A percentile compares a stretch with the other conserved stretches of the same genome.
Conservation (phyloP, 1,140 invertebrate species). For the Pantala flavescens region DNA sequence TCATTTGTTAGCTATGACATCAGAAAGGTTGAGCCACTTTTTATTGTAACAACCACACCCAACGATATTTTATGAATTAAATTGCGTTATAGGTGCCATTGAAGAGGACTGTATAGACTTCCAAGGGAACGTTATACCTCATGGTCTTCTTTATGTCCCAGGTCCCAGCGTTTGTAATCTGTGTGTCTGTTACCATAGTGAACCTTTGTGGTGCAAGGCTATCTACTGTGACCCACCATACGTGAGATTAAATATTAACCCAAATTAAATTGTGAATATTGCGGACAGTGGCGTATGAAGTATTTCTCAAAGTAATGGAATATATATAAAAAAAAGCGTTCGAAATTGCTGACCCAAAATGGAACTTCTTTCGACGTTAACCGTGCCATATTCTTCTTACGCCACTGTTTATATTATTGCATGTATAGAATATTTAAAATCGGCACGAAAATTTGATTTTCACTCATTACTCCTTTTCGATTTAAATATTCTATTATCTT, state of each 20-base stretch:
- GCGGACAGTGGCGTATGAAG: too few species aligned
- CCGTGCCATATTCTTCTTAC: not conserved
- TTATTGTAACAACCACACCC: not conserved
- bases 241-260: constrained; percentile 39
- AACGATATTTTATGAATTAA: not conserved
- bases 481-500: too few species aligned
- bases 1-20: not conserved
- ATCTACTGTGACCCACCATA: constrained; percentile 76
- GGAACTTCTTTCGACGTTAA: too few species aligned
- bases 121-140: constrained; percentile 58
- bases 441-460: too few species aligned
- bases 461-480: too few species aligned
- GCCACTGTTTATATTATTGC: not conserved
- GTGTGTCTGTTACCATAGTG: constrained; percentile 74
- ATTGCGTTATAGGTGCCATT: constrained; percentile 38
- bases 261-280: too few species aligned
- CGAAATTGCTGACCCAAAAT: too few species aligned
- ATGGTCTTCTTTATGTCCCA: constrained; percentile 71
- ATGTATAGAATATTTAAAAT: not conserved
- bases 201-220: constrained; percentile 73
- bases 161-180: constrained; percentile 74
- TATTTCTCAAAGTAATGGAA: too few species aligned
- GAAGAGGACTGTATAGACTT: constrained; percentile 72
- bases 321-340: too few species aligned
- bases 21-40: not conserved